Evolutionary conservation across 2,888 invertebrate genomes (phyloP).

Genomic region (Parasteatoda lunata): DNA sequence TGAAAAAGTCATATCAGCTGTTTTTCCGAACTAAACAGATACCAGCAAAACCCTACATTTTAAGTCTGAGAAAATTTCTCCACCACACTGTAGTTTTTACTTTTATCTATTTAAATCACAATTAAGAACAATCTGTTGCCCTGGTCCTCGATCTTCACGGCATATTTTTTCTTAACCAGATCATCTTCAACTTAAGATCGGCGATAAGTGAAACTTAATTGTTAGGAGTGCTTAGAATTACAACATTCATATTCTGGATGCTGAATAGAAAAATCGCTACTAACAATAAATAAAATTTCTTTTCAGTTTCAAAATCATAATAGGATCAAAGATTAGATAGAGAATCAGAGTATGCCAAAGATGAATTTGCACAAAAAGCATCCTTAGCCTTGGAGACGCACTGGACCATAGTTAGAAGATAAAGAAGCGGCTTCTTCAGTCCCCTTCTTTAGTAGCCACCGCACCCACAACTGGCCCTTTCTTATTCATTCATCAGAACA

Average conservation of each 20-base stretch:
- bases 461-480: conserved; percentile 4
- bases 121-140: too few species aligned
- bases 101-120: too few species aligned
- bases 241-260: too few species aligned
- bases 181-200: background rate
- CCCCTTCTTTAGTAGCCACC: background rate
- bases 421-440: background rate
- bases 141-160: too few species aligned
- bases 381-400: conserved; percentile 25
- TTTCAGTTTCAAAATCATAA: background rate
- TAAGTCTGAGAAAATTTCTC: too few species aligned
- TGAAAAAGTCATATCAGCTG: too few species aligned
- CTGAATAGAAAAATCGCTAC: too few species aligned
- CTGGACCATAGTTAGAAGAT: conserved; percentile 8
- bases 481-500: background rate
- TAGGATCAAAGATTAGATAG: background rate
- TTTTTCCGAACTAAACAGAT: too few species aligned
- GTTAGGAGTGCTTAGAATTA: background rate
- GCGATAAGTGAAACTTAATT: background rate
- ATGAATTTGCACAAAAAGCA: background rate
- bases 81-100: too few species aligned
- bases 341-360: background rate
- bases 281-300: too few species aligned
- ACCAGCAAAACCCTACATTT: too few species aligned
- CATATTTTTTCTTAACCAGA: too few species aligned